Conservation (phyloP, 1,140 invertebrate genomes). For the Drosophila arizonae region DNA sequence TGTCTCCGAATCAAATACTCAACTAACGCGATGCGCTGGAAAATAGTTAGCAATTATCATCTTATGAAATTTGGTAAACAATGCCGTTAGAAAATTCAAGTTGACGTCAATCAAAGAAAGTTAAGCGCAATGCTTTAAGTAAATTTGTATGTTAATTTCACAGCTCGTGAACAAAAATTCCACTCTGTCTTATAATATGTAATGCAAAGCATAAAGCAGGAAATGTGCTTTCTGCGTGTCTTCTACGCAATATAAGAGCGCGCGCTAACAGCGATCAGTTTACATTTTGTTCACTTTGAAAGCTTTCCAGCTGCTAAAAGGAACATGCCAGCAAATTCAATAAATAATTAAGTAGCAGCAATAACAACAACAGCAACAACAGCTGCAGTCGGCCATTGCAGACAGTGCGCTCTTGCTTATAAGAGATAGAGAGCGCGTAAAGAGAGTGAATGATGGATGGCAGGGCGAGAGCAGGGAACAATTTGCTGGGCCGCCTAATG, state of each 20-base stretch:
- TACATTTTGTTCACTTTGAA: background rate
- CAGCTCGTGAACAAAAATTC: background rate
- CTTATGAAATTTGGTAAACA: too few relatives aligned
- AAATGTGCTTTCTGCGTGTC: background rate
- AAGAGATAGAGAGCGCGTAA: constrained; percentile 5
- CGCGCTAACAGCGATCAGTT: background rate
- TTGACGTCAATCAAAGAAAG: too few relatives aligned
- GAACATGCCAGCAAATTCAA: background rate
- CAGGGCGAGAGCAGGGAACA: background rate
- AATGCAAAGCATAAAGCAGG: too few relatives aligned
- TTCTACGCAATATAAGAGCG: background rate
- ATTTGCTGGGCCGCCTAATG: constrained; percentile 40
- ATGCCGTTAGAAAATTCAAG: too few relatives aligned
- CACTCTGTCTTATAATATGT: background rate
- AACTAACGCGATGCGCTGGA: background rate
- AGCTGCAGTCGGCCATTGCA: constrained; percentile 18
- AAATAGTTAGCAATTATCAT: too few relatives aligned
- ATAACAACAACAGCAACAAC: constrained; percentile 4
- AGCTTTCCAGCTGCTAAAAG: constrained; percentile 1
- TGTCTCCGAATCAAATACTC: constrained; percentile 2
- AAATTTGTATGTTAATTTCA: background rate
- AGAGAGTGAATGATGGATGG: background rate
- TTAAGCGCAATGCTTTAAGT: too few relatives aligned
- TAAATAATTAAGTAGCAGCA: constrained; percentile 1
- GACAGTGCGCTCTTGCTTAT: constrained; percentile 6